These are phyloP conservation scores for Tortricodes alternella DNA, from an alignment of 2,888 invertebrate species.

Conservation along the genomic window DNA sequence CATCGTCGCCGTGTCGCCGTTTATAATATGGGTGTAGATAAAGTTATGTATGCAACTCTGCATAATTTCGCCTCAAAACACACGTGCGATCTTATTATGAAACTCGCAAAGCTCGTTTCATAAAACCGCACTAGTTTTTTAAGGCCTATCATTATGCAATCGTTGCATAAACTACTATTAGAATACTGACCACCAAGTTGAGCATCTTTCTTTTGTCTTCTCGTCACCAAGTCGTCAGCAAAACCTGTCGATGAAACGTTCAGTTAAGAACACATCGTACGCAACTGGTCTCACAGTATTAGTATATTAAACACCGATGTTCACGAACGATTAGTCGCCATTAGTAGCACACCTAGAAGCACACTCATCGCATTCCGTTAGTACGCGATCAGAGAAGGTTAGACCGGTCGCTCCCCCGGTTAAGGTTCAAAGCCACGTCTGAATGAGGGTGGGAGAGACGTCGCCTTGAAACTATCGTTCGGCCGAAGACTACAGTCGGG, in stretches of 20 bases:
- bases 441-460: constrained; percentile 2
- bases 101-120: no score
- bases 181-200: constrained; percentile 76
- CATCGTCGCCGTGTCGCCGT: no score
- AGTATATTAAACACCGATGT: constrained; percentile 57
- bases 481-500: background rate
- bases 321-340: constrained; percentile 52
- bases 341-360: constrained; percentile 78
- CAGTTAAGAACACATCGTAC: constrained; percentile 23
- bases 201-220: constrained; percentile 80
- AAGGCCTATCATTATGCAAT: background rate
- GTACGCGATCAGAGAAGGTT: constrained; percentile 53
- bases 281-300: constrained; percentile 38
- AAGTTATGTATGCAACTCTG: no score
- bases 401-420: constrained; percentile 52
- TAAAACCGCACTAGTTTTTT: no score
- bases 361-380: constrained; percentile 69
- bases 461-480: constrained; percentile 10
- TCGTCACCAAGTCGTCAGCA: constrained; percentile 79
- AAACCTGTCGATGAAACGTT: constrained; percentile 60
- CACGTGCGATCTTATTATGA: no score
- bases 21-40: no score
- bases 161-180: background rate
- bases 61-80: no score
- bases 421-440: constrained; percentile 19